phyloP scores from a whole-genome alignment of 2,113 vertebrate species.

The Collichthys lucidus region DNA sequence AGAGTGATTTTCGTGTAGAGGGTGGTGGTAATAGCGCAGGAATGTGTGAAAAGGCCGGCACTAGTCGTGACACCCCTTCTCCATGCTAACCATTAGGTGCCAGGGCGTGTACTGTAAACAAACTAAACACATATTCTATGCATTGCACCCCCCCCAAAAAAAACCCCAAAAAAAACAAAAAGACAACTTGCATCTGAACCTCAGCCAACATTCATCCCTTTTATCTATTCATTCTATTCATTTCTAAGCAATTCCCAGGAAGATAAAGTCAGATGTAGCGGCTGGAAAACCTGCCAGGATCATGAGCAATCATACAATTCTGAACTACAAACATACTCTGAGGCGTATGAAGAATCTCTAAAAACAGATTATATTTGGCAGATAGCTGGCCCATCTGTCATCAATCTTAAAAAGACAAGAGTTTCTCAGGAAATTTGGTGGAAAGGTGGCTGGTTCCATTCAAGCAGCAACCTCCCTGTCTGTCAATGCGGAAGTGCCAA shows the following conservation, averaged over 20 bases:
- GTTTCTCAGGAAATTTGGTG: background rate
- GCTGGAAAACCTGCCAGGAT: constrained; percentile 1
- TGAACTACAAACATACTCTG: background rate
- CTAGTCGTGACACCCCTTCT: constrained; percentile 17
- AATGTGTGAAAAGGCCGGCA: constrained; percentile 47
- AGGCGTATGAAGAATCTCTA: background rate
- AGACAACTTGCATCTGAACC: background rate
- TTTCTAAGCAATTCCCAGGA: background rate
- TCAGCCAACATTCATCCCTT: background rate
- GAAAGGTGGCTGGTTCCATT: background rate
- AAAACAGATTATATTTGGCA: background rate
- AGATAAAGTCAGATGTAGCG: background rate
- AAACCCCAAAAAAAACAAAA: background rate
- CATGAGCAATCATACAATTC: background rate
- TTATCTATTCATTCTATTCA: background rate
- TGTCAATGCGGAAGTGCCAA: no score
- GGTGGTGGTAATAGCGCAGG: constrained; percentile 30
- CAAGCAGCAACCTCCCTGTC: no score
- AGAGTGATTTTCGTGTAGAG: constrained; percentile 25
- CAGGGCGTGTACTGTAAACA: background rate
- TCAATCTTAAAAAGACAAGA: background rate
- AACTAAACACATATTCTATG: background rate
- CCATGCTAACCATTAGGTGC: background rate
- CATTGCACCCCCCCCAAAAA: no score
- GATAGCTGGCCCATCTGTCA: background rate